Base-by-base conservation (phyloP, 2,888 invertebrate species). In the Coelopa pilipes region DNA sequence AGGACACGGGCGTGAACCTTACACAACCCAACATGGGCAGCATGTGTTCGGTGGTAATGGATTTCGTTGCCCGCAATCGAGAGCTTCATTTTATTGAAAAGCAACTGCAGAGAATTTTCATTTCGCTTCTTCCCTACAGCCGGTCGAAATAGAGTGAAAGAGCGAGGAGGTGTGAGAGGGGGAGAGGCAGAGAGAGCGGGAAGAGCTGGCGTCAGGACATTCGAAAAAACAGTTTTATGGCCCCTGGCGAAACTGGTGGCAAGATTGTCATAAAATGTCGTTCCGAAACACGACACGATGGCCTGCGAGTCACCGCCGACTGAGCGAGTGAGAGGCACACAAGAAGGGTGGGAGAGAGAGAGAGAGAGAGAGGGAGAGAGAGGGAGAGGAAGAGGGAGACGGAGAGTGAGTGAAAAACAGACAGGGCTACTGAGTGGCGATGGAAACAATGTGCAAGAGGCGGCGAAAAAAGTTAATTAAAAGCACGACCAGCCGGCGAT, bases 401-500 rank as follows among this genome's bases (percentile, higher is more conserved):
- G 24, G n/a, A 15, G 34, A 68, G 34, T 15, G 19, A 2, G 46
- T 9, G 19, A 57, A 70, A n/a, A 55, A 45, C 3, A 53, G n/a
- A 55, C 45, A 34, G 12, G 19, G 21, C 57, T 21, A 57, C 15
- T 19, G 17, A 57, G 57, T 9, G 15, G 80, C 80, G 74, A 57
- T 1, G 55, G 66, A 75, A 78, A 45, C 59, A 55, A 21, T 65
- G 1, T 66, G 69, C 69, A 66, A 55, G 57, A 72, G 59, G 62
- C 70, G 60, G 67, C 70, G 70, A 82, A 82, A 81, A 82, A 82
- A 81, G 81, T 82, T 82, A 83, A 82, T 82, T 82, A 83, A 82
- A 82, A 82, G 82, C 79, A 83, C 83, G 82, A 82, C 80, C 80
- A 82, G 78, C 81, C 81, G 78, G 75, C 75, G 76, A 74, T 76